Percentiles rank a stretch among this genome's conserved stretches.
These are phyloP conservation scores for Trypoxylus dichotomus DNA, from an alignment of 1,140 invertebrate genomes.

Conservation along the genomic window DNA sequence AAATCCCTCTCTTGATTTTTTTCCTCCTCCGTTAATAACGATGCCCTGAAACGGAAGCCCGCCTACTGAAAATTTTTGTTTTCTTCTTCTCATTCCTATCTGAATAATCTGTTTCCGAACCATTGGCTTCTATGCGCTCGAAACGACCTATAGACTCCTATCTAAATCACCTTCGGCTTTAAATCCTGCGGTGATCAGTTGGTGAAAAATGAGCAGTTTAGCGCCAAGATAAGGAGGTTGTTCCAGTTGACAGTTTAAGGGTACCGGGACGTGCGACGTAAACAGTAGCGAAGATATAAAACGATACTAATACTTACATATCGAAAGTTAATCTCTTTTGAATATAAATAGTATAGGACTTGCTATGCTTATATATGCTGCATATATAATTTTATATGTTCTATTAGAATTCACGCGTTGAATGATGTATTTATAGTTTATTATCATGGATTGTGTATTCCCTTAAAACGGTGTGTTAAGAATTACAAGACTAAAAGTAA, in stretches of 20 bases:
- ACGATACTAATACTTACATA: background rate
- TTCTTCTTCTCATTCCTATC: background rate
- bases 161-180: constrained; percentile 6
- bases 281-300: background rate
- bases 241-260: background rate
- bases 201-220: constrained; percentile 2
- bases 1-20: background rate
- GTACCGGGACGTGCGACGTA: background rate
- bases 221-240: background rate
- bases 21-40: background rate
- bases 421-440: too few species aligned
- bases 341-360: too few species aligned
- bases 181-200: background rate
- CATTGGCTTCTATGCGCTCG: background rate
- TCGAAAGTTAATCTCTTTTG: background rate
- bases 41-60: background rate
- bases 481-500: too few species aligned
- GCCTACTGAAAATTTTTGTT: background rate
- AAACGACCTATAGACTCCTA: background rate
- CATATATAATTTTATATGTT: too few species aligned
- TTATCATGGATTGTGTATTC: too few species aligned
- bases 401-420: too few species aligned
- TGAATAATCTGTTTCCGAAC: background rate
- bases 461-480: too few species aligned
- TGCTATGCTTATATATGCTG: too few species aligned